phyloP scores from a whole-genome alignment of 37 sponge, comb jelly and placozoan species.

The Diacarnus erythraeanus region DNA sequence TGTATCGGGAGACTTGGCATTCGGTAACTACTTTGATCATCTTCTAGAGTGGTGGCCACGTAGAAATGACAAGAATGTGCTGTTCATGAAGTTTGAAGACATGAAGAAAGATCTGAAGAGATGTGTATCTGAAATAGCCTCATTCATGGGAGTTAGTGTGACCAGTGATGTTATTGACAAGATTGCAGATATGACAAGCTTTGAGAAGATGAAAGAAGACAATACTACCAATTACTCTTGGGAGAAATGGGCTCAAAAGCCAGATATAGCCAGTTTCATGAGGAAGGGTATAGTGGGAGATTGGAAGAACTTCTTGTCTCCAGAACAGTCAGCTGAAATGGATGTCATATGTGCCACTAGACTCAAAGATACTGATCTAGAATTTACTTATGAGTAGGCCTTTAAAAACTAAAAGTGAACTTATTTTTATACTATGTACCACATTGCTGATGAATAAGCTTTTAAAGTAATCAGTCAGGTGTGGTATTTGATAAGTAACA shows the following conservation, averaged over 20 bases:
- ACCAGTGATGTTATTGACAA: constrained; percentile 15
- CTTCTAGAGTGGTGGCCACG: constrained; percentile 50
- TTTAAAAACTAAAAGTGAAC: too few relatives aligned
- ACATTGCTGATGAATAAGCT: too few relatives aligned
- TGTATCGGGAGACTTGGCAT: constrained; percentile 20
- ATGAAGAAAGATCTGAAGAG: constrained; percentile 45
- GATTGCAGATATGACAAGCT: constrained; percentile 17
- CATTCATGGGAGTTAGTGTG: constrained; percentile 33
- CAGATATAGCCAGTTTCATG: constrained; percentile 9
- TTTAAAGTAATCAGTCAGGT: too few relatives aligned
- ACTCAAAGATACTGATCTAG: background rate
- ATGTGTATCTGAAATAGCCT: constrained; percentile 12
- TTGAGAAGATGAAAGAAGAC: constrained; percentile 53
- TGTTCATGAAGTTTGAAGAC: constrained; percentile 66
- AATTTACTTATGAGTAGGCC: background rate
- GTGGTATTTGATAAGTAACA: too few relatives aligned
- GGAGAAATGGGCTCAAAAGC: background rate
- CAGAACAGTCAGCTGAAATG: constrained; percentile 28
- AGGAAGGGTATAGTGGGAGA: constrained; percentile 61
- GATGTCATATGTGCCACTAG: constrained; percentile 30
- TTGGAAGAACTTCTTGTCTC: constrained; percentile 53
- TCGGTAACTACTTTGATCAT: constrained; percentile 63
- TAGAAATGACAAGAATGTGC: constrained; percentile 42
- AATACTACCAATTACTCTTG: constrained; percentile 20
- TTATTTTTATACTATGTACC: too few relatives aligned